These are phyloP conservation scores for Myodes glareolus DNA, from an alignment of 2,113 vertebrate genomes.

Conservation along the genomic window DNA sequence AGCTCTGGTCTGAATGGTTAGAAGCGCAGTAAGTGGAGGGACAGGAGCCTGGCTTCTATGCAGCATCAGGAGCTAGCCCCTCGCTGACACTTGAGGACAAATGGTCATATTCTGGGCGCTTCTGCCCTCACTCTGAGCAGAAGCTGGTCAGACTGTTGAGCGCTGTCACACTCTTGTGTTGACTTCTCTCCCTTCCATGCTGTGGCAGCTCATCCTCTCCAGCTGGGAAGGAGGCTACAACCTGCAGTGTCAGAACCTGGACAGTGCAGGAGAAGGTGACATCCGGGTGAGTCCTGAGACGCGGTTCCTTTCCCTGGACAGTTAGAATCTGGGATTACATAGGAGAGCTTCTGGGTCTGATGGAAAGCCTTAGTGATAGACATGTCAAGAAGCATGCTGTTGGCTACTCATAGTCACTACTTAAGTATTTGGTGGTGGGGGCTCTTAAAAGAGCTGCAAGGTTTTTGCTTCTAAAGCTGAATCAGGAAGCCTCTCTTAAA, in stretches of 20 bases:
- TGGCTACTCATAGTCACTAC: no score
- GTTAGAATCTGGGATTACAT: neutral
- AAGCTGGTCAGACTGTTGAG: neutral
- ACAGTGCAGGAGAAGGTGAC: slow-evolving; percentile 89
- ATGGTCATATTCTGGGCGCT: neutral
- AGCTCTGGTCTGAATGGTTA: neutral
- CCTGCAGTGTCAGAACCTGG: slow-evolving; percentile 91
- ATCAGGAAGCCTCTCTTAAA: no score
- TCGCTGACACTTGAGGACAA: neutral
- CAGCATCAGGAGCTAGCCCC: neutral
- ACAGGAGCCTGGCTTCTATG: neutral
- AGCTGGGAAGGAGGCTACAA: slow-evolving; percentile 91
- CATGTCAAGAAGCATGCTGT: no score
- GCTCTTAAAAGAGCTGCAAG: no score
- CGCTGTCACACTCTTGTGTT: rapidly evolving
- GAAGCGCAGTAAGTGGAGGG: neutral
- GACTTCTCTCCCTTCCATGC: neutral
- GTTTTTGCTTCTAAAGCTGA: no score
- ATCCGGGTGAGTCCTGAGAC: slow-evolving; percentile 86
- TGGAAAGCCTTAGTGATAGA: neutral
- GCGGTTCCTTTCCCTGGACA: neutral
- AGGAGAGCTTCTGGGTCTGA: neutral
- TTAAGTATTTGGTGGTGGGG: no score
- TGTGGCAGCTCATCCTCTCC: slow-evolving; percentile 89
- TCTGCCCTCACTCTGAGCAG: neutral